phyloP scores from a whole-genome alignment of 2,888 invertebrate genomes.

The Limnephilus rhombicus region DNA sequence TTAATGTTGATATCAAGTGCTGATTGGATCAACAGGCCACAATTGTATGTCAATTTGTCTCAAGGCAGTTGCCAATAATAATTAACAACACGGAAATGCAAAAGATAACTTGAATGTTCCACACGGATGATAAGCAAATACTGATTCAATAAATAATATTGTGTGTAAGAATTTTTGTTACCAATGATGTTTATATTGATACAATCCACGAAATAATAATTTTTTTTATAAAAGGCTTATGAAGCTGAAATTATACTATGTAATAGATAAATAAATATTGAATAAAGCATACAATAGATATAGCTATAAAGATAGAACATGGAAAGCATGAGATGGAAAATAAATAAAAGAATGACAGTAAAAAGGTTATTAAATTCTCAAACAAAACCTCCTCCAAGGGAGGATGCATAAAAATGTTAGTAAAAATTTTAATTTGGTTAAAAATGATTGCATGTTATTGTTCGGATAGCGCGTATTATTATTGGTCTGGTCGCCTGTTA shows the following conservation, averaged over 20 bases:
- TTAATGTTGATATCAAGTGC: not conserved
- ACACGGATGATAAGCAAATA: not conserved
- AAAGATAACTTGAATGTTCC: not conserved
- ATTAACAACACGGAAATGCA: not conserved
- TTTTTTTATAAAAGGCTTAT: not conserved
- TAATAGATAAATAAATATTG: not conserved
- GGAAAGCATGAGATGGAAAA: not conserved
- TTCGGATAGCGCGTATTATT: not conserved
- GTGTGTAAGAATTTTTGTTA: not conserved
- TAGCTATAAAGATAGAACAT: not conserved
- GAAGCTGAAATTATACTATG: not conserved
- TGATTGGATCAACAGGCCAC: not conserved
- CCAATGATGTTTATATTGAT: not conserved
- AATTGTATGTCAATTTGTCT: not conserved
- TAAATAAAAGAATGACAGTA: not conserved
- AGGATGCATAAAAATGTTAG: not conserved
- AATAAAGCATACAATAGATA: not conserved
- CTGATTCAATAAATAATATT: not conserved
- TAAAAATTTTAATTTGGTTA: not conserved
- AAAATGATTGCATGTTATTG: not conserved
- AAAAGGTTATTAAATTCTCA: constrained; percentile 3
- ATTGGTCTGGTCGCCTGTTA: constrained; percentile 14
- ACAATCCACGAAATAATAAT: not conserved
- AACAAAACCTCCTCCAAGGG: not conserved
- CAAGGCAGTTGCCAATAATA: not conserved